Percentiles rank a stretch among this genome's conserved stretches.
phyloP scores from a whole-genome alignment of 2,888 invertebrate species.

The Thysanoteuthis rhombus region DNA sequence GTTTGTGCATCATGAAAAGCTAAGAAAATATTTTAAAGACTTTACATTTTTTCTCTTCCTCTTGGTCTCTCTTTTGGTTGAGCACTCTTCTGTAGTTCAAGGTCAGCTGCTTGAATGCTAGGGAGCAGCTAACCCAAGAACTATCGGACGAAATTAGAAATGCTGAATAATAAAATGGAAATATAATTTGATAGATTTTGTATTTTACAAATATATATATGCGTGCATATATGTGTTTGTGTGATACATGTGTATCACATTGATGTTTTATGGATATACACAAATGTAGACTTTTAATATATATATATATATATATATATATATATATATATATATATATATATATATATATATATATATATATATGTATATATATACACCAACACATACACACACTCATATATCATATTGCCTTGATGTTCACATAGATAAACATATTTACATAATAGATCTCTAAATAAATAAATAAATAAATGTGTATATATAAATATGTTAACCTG shows the following conservation, averaged over 20 bases:
- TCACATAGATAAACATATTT: constrained; percentile 24
- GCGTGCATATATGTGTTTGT: not conserved
- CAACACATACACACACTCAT: not conserved
- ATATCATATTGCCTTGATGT: not conserved
- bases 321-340: not conserved
- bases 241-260: not conserved
- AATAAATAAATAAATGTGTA: constrained; percentile 13
- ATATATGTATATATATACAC: constrained; percentile 25
- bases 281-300: not conserved
- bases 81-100: not conserved
- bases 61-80: not conserved
- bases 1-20: constrained; percentile 1
- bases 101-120: not conserved
- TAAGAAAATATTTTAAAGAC: not conserved
- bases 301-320: constrained; percentile 19
- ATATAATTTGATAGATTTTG: constrained; percentile 13
- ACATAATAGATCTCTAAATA: not conserved
- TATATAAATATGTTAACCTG: constrained; percentile 1
- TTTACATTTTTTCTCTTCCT: not conserved
- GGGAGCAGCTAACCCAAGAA: not conserved
- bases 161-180: not conserved
- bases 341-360: constrained; percentile 20
- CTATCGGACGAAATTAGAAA: not conserved
- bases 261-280: not conserved
- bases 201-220: not conserved